Evolutionary conservation across 2,888 invertebrate species (phyloP).

Genomic region (Scaptodrosophila latifasciaeformis): DNA sequence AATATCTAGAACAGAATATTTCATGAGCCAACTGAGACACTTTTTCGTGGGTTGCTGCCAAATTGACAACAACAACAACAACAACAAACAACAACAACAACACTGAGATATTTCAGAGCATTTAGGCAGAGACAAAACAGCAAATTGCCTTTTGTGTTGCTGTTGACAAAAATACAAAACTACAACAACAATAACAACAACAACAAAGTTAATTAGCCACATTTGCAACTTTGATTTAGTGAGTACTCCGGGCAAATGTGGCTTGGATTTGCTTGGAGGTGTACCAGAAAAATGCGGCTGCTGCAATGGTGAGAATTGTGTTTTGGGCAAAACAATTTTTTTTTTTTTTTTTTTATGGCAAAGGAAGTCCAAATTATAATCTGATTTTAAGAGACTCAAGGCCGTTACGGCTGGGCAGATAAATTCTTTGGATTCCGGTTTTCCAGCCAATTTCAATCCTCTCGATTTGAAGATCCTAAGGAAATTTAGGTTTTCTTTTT

Average conservation of each 20-base stretch:
- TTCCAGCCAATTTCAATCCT: too few species aligned
- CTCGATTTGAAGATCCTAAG: too few species aligned
- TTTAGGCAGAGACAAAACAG: conserved; percentile 38
- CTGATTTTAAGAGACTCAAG: too few species aligned
- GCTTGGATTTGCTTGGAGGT: too few species aligned
- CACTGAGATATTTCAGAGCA: conserved; percentile 15
- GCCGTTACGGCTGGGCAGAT: too few species aligned
- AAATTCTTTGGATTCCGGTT: too few species aligned
- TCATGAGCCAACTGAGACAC: conserved; percentile 63
- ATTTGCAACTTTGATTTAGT: conserved; percentile 62
- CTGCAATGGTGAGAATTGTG: conserved; percentile 12
- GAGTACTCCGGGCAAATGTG: conserved; percentile 15
- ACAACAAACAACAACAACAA: conserved; percentile 15
- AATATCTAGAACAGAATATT: conserved; percentile 66
- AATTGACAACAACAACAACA: conserved; percentile 37
- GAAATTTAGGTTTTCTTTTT: too few species aligned
- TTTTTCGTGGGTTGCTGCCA: conserved; percentile 54
- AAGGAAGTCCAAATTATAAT: too few species aligned
- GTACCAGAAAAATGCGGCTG: too few species aligned
- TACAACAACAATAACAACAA: too few species aligned
- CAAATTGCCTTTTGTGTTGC: conserved; percentile 59
- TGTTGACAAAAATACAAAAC: too few species aligned
- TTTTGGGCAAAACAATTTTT: conserved; percentile 28
- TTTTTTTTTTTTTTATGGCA: too few species aligned
- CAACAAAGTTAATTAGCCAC: conserved; percentile 65